phyloP scores from a whole-genome alignment of 2,888 invertebrate species.

The Sarcophaga variegata region DNA sequence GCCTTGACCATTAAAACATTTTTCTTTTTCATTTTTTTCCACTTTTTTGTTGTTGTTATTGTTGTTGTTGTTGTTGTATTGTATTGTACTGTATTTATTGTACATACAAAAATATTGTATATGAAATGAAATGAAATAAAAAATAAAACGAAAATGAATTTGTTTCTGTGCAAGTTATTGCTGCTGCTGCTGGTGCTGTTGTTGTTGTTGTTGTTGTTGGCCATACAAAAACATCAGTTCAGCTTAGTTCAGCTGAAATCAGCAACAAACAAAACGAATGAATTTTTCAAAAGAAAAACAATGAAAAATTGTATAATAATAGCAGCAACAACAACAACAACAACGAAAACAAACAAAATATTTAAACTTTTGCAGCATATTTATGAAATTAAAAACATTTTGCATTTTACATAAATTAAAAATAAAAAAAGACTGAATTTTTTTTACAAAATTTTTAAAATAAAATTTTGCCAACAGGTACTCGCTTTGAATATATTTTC shows the following conservation, averaged over 20 bases:
- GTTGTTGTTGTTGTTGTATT: too few species aligned
- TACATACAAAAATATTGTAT: background rate
- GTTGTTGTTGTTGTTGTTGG: too few species aligned
- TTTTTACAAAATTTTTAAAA: too few species aligned
- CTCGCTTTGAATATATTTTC: background rate
- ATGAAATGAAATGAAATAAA: background rate
- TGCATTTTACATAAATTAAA: too few species aligned
- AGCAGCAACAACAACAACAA: too few species aligned
- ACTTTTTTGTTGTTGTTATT: too few species aligned
- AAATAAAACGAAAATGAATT: background rate
- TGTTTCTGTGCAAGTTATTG: background rate
- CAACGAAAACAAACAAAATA: too few species aligned
- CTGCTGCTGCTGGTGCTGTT: too few species aligned
- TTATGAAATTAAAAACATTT: too few species aligned
- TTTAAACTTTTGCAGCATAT: too few species aligned
- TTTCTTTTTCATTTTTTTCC: background rate
- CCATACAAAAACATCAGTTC: background rate
- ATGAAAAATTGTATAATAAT: background rate
- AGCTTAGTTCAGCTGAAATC: background rate
- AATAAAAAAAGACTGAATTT: too few species aligned
- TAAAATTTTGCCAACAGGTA: background rate
- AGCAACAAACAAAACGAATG: background rate
- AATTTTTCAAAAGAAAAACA: background rate
- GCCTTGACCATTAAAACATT: slow-evolving; percentile 67
- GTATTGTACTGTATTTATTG: too few species aligned